Evolutionary conservation across 92 coral and sea anemone genomes (phyloP), one percentile per base, ranked within the genome.

Genomic region (Ricordea florida): DNA sequence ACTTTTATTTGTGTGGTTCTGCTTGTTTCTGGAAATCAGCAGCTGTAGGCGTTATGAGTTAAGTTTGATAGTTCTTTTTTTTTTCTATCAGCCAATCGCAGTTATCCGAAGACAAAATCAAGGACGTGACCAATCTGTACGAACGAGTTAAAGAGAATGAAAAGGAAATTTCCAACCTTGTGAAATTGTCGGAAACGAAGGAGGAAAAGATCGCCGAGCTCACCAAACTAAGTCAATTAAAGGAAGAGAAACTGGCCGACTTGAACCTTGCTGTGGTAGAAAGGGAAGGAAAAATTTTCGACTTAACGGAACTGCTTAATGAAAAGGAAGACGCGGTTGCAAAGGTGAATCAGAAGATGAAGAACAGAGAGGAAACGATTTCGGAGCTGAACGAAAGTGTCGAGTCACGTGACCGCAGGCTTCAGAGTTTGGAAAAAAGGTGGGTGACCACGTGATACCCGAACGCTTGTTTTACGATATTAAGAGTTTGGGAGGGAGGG

Each of bases 381-480:
- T 61, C 50, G 26, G 83, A 86, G 49, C 16, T 86, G 42, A 62
- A 70, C 17, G 85, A 74, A 10, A 40, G 46, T 24, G 48, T 74
- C 5, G 73, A 50, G 9, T 79, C 80, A 24, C 73, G 62, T 37
- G 91, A 86, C 21, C 59, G 69, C 21, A 69, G 84, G 20, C 44
- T 86, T 10, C 80, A 53, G 37, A 73, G 72, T 28, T 40, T 80
- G 4, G 87, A 86, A 45, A 80, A 85, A 50, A 66, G 91, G 91
- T 68, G 56, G 20, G 10, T 24, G 2, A 18, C n/a, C n/a, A n/a
- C n/a, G 29, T 31, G 25, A 32, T 57, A 2, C n/a, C 31, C 64
- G 48, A 21, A 14, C 11, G 48, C 2, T 14, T 15, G 16, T 15
- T 15, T 42, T 15, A 21, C 48, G 4, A 11, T 2, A 9, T 42